Evolutionary conservation across 2,888 invertebrate genomes (phyloP).

Genomic region (Scrobipalpa atriplicella): DNA sequence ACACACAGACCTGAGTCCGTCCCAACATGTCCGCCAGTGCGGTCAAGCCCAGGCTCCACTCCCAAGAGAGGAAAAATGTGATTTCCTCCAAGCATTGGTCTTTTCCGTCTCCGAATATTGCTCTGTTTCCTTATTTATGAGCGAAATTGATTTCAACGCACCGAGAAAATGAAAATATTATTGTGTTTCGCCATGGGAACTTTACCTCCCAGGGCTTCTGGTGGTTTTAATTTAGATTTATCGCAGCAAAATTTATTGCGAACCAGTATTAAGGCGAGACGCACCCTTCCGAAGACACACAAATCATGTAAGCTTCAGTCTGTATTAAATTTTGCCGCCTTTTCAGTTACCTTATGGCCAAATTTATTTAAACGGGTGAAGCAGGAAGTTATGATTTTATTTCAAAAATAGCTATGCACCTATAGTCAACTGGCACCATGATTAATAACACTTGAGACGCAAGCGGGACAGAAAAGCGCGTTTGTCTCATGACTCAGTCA

Average conservation of each 20-base stretch:
- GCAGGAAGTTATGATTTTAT: neutral
- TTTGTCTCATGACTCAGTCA: too few relatives aligned
- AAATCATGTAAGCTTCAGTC: constrained; percentile 7
- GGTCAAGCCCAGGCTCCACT: constrained; percentile 26
- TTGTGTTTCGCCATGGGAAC: constrained; percentile 24
- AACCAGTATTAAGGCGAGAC: constrained; percentile 11
- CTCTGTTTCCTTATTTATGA: constrained; percentile 35
- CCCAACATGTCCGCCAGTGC: constrained; percentile 15
- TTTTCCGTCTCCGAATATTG: constrained; percentile 35
- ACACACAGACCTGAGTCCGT: neutral
- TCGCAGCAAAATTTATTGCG: constrained; percentile 1
- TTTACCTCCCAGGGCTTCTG: neutral
- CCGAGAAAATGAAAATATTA: constrained; percentile 30
- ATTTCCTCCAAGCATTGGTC: constrained; percentile 34
- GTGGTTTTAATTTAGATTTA: constrained; percentile 14
- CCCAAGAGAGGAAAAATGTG: constrained; percentile 31
- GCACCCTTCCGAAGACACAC: constrained; percentile 9
- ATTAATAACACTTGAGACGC: too few relatives aligned
- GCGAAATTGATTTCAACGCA: constrained; percentile 33
- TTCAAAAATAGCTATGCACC: too few relatives aligned
- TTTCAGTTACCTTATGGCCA: neutral
- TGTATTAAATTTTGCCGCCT: neutral
- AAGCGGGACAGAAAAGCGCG: too few relatives aligned
- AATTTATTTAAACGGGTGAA: neutral
- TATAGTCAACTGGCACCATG: neutral